phyloP scores from a whole-genome alignment of 1,140 invertebrate genomes.

The Stegodyphus mimosarum region DNA sequence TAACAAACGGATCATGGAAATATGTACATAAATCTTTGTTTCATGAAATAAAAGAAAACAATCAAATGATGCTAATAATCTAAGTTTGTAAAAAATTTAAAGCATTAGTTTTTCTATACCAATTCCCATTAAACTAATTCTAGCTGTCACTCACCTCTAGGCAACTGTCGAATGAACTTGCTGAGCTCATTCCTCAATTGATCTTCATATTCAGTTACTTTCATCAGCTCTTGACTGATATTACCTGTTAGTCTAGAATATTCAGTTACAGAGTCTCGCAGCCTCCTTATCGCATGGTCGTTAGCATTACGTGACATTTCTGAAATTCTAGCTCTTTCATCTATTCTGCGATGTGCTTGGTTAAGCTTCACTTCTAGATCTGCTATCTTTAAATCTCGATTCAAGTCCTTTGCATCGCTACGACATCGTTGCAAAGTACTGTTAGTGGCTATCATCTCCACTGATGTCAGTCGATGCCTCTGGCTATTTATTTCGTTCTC shows the following conservation, averaged over 20 bases:
- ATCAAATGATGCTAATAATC: too few species aligned
- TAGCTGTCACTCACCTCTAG: conserved; percentile 21
- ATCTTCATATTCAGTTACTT: background rate
- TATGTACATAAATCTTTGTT: too few species aligned
- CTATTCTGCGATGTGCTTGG: conserved; percentile 1
- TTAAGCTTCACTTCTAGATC: conserved; percentile 5
- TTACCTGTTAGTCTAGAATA: conserved; percentile 1
- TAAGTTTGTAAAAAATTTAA: too few species aligned
- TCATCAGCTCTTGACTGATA: background rate
- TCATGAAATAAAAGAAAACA: too few species aligned
- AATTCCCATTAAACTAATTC: too few species aligned
- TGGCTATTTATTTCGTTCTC: background rate
- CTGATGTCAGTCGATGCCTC: background rate
- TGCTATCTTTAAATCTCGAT: conserved; percentile 3
- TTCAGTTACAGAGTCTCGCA: background rate
- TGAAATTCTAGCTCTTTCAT: background rate
- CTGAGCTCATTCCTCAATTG: conserved; percentile 4
- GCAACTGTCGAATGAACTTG: conserved; percentile 22
- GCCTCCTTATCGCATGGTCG: background rate
- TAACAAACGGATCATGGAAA: too few species aligned
- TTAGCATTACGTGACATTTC: conserved; percentile 7
- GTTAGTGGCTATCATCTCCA: conserved; percentile 28
- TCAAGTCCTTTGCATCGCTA: background rate
- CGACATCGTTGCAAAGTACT: conserved; percentile 24
- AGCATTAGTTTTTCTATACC: too few species aligned